Conservation (phyloP, 2,888 invertebrate species). For the Kryphioiulus occultus region DNA sequence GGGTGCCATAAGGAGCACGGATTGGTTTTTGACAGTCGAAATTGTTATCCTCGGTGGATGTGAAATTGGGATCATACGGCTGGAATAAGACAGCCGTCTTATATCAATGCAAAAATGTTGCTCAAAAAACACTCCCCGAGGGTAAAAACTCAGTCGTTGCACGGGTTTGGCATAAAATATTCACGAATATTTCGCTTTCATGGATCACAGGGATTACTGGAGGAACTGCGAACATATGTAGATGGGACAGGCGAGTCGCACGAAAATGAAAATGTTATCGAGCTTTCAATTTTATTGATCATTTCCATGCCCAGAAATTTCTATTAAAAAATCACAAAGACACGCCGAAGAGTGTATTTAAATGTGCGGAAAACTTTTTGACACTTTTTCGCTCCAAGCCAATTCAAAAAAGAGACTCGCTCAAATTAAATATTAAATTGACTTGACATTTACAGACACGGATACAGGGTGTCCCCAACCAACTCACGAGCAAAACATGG, state of each 20-base stretch:
- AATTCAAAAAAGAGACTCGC: neutral
- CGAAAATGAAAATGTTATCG: slow-evolving; percentile 25
- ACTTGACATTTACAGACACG: neutral
- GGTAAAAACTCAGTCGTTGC: neutral
- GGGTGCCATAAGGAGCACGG: neutral
- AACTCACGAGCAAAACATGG: no score
- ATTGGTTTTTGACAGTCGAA: slow-evolving; percentile 31
- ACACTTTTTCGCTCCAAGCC: neutral
- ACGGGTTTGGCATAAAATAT: neutral
- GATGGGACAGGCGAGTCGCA: neutral
- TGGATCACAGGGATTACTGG: neutral
- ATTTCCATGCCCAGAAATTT: slow-evolving; percentile 14
- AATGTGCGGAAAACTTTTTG: slow-evolving; percentile 18
- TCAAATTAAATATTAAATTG: slow-evolving; percentile 8
- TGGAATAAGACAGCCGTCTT: neutral
- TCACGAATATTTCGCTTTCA: slow-evolving; percentile 8
- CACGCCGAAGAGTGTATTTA: neutral
- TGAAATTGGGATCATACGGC: slow-evolving; percentile 18
- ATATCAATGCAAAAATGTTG: slow-evolving; percentile 13
- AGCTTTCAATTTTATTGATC: slow-evolving; percentile 32
- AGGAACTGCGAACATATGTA: neutral
- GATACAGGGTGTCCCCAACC: neutral
- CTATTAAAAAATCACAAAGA: slow-evolving; percentile 28
- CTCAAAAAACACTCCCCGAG: slow-evolving; percentile 1
- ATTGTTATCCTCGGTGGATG: slow-evolving; percentile 1